These are phyloP conservation scores for Lucilia cuprina DNA, from an alignment of 1,140 invertebrate genomes.

Conservation along the genomic window DNA sequence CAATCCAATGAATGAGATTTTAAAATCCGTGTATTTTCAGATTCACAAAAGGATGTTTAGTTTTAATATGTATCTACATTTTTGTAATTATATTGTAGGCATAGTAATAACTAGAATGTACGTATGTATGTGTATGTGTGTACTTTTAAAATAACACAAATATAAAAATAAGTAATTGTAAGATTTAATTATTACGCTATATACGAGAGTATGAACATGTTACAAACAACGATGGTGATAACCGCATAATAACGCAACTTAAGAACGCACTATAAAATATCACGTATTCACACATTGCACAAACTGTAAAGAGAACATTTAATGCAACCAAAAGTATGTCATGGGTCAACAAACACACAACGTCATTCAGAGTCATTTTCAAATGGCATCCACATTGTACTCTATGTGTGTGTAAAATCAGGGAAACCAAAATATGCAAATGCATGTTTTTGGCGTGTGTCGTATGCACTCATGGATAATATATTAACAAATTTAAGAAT, in stretches of 20 bases:
- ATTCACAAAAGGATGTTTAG: too few relatives aligned
- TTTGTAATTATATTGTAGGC: too few relatives aligned
- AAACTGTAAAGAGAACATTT: not conserved
- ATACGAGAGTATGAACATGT: constrained; percentile 6
- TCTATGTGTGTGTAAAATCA: not conserved
- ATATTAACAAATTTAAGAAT: too few relatives aligned
- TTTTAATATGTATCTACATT: too few relatives aligned
- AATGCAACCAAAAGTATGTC: constrained; percentile 24
- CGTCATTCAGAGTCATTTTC: not conserved
- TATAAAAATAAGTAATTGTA: constrained; percentile 11
- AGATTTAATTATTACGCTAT: constrained; percentile 8
- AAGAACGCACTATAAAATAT: not conserved
- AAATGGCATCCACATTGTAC: not conserved
- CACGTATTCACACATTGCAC: not conserved
- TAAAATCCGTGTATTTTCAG: too few relatives aligned
- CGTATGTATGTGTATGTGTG: too few relatives aligned
- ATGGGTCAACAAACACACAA: not conserved
- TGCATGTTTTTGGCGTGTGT: too few relatives aligned
- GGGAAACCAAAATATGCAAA: too few relatives aligned
- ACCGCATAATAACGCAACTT: constrained; percentile 10
- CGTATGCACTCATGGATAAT: too few relatives aligned
- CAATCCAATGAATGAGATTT: too few relatives aligned
- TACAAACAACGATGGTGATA: not conserved
- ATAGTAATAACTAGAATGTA: too few relatives aligned
- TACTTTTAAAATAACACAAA: too few relatives aligned